A percentile compares a stretch with the other conserved stretches of the same genome.
phyloP scores from a whole-genome alignment of 2,888 invertebrate genomes.

The Pharmacophagus antenor region DNA sequence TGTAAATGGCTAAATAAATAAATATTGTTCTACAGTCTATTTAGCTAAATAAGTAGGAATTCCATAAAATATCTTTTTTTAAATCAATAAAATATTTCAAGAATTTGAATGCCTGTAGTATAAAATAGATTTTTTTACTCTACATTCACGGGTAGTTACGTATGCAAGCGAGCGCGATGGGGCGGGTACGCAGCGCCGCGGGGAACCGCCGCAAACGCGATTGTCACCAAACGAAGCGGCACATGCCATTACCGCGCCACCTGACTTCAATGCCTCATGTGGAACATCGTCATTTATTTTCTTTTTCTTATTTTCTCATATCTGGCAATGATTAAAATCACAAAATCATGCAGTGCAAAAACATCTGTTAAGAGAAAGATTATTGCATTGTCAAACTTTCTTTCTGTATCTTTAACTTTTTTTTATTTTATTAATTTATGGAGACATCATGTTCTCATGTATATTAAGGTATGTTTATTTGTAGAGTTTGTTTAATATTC shows the following conservation, averaged over 20 bases:
- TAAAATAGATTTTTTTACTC: slow-evolving; percentile 34
- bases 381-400: too few relatives aligned
- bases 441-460: too few relatives aligned
- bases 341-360: too few relatives aligned
- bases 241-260: slow-evolving; percentile 58
- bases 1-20: neutral
- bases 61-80: neutral
- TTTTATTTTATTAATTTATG: too few relatives aligned
- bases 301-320: slow-evolving; percentile 23
- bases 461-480: too few relatives aligned
- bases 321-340: too few relatives aligned
- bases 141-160: slow-evolving; percentile 32
- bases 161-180: slow-evolving; percentile 38
- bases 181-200: slow-evolving; percentile 49
- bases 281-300: slow-evolving; percentile 30
- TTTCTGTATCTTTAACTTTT: too few relatives aligned
- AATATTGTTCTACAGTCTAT: neutral
- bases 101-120: slow-evolving; percentile 10
- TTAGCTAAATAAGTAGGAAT: neutral
- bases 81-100: neutral
- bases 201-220: slow-evolving; percentile 62
- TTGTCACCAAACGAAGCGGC: slow-evolving; percentile 74
- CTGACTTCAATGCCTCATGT: slow-evolving; percentile 51
- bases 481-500: too few relatives aligned
- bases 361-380: too few relatives aligned